These are phyloP conservation scores for Dione juno DNA, from an alignment of 2,888 invertebrate species.

Conservation along the genomic window DNA sequence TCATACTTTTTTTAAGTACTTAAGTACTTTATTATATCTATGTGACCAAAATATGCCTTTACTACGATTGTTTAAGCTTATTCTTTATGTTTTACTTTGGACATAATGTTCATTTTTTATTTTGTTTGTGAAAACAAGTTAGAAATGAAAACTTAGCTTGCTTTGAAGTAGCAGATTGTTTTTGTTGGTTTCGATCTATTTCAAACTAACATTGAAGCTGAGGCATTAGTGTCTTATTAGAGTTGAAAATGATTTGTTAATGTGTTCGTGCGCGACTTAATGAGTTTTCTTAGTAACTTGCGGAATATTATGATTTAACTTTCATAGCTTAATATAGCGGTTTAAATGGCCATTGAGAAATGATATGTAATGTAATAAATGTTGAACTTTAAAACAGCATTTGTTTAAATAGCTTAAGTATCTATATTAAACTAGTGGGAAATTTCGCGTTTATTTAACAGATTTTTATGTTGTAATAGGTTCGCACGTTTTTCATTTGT, in stretches of 20 bases:
- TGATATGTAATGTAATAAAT: background rate
- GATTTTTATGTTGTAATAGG: no score
- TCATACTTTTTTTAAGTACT: no score
- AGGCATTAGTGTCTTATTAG: constrained; percentile 20
- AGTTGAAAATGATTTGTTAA: constrained; percentile 1
- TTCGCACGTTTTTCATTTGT: no score
- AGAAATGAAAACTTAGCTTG: constrained; percentile 13
- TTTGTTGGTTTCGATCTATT: constrained; percentile 13
- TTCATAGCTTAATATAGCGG: background rate
- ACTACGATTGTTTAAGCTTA: background rate
- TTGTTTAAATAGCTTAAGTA: background rate
- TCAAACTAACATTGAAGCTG: constrained; percentile 3
- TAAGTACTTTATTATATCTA: no score
- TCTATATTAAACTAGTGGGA: background rate
- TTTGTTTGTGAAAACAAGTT: background rate
- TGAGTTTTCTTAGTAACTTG: constrained; percentile 9
- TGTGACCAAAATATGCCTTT: no score
- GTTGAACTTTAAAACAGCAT: background rate
- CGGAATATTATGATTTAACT: background rate
- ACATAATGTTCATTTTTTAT: background rate
- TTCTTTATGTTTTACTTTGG: background rate
- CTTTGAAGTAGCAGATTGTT: constrained; percentile 5
- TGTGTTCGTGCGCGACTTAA: background rate
- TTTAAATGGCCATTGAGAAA: background rate
- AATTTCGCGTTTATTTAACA: no score